phyloP scores from a whole-genome alignment of 1,140 invertebrate species.

The Lordiphosa collinella region DNA sequence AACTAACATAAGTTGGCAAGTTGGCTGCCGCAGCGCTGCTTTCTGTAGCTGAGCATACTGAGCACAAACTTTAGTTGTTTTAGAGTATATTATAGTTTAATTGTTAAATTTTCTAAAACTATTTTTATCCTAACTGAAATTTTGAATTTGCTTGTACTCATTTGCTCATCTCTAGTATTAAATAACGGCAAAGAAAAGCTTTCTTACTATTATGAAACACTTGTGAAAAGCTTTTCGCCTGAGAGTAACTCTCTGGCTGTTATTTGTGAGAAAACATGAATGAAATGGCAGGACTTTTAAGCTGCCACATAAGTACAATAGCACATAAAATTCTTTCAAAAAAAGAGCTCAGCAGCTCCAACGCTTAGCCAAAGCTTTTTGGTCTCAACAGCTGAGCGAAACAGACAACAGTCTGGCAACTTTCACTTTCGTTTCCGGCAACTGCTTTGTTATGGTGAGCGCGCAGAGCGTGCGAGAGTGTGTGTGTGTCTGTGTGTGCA shows the following conservation, averaged over 20 bases:
- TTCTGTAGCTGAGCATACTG: too few species aligned
- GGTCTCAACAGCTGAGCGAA: constrained; percentile 19
- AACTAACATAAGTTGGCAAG: too few species aligned
- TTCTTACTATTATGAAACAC: not conserved
- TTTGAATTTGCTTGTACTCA: not conserved
- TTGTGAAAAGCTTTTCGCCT: not conserved
- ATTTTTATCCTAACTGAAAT: too few species aligned
- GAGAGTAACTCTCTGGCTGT: constrained; percentile 1
- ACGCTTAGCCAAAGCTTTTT: constrained; percentile 9
- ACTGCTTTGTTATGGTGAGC: constrained; percentile 49
- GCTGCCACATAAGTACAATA: not conserved
- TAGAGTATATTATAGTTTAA: too few species aligned
- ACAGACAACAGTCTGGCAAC: constrained; percentile 44
- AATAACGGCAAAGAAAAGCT: constrained; percentile 16
- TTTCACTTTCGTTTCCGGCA: constrained; percentile 65
- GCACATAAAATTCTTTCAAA: too few species aligned
- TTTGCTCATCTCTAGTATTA: constrained; percentile 13
- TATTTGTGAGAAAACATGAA: constrained; percentile 24
- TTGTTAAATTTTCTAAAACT: too few species aligned
- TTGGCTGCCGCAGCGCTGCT: too few species aligned
- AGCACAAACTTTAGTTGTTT: too few species aligned
- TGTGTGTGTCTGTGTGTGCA: constrained; percentile 32
- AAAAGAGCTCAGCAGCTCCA: not conserved
- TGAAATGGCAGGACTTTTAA: constrained; percentile 32
- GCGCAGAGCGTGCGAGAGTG: constrained; percentile 8